Base-by-base conservation (phyloP, 1,140 invertebrate species). In the Cydia strobilella region DNA sequence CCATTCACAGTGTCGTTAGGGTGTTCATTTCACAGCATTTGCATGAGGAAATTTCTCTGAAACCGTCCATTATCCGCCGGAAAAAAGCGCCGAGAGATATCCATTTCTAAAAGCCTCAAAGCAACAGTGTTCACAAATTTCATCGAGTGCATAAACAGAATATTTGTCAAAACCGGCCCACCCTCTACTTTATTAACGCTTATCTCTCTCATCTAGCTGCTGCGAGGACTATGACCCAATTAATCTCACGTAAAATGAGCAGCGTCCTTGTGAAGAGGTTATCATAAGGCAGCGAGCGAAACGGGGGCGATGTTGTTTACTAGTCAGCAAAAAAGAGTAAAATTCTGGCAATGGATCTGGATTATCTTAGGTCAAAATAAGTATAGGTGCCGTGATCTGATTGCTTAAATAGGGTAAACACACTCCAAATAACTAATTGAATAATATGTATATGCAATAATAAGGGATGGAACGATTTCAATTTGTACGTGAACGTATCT, bases 191-290 rank as follows among this genome's bases (percentile, higher is more conserved):
- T 51, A 59, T 59, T 59, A 59, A 10, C 54, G 20, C 20, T 59
- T 59, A 59, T 59, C 54, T 59, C 20, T 59, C 54, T 18, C 48
- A 51, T 51, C 48, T 59, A 23, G 54, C 54, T 1, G 54, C 51
- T 3, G 7, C 7, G 54, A 59, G 54, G 9, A 59, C 54, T 59
- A 59, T 23, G 54, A 59, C 54, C 54, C 54, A 59, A 59, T 59
- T 59, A 59, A 23, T 23, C 18, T 59, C 54, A 59, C 54, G 54
- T 59, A 23, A 59, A 59, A 20, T 59, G 54, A 54, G 54, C 54
- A 23, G n/a, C 54, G 54, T 59, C 20, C 54, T 59, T 59, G 54
- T 23, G 54, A 59, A 59, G 54, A 59, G 54, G 54, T 59, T 59
- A 59, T 59, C 54, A 59, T 12, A 23, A 59, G 54, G 54, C 54